Evolutionary conservation across 1,140 invertebrate genomes (phyloP), one percentile per base, ranked within the genome.

Genomic region (Nasonia giraulti): DNA sequence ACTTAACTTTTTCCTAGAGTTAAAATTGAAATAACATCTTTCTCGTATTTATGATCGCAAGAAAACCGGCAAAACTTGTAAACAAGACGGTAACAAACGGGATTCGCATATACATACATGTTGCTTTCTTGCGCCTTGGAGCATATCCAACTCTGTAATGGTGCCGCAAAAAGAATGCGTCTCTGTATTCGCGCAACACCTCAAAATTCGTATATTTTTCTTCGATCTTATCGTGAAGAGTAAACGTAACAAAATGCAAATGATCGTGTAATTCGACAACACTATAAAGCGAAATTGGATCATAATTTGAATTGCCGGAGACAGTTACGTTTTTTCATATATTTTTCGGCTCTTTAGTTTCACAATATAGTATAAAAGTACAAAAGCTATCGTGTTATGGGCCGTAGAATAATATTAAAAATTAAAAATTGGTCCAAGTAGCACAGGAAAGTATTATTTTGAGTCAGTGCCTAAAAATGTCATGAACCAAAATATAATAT

Each of bases 71-170:
- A 75, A 37, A 74, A 80, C 7, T 80, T 23, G 20, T 77, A 86
- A 89, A 88, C 76, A 86, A 71, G 55, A 62, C 31, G 75, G 66
- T 83, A 87, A 74, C 68, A 37, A 74, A 85, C 20, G 73, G 40
- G 75, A 87, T 85, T 84, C 84, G 86, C 12, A 85, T 87, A 27
- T 78, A 73, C 31, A 11, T 77, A 68, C 33, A 17, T 47, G 74
- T 23, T 31, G 50, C 68, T 50, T 82, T 85, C 37, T 73, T 40
- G 17, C 14, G 4, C 20, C 87, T 87, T 89, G 80, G 85, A 88
- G 4, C 47, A 27, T 17, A 77, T 85, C 85, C 85, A 89, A 88
- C 8, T 80, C 78, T 78, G 37, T 78, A 44, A 83, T 85, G 47
- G 83, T 82, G 82, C 47, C 81, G 78, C 50, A 33, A 82, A 80